These are phyloP conservation scores for Tridacna gigas DNA, from an alignment of 2,888 invertebrate genomes.

Conservation along the genomic window DNA sequence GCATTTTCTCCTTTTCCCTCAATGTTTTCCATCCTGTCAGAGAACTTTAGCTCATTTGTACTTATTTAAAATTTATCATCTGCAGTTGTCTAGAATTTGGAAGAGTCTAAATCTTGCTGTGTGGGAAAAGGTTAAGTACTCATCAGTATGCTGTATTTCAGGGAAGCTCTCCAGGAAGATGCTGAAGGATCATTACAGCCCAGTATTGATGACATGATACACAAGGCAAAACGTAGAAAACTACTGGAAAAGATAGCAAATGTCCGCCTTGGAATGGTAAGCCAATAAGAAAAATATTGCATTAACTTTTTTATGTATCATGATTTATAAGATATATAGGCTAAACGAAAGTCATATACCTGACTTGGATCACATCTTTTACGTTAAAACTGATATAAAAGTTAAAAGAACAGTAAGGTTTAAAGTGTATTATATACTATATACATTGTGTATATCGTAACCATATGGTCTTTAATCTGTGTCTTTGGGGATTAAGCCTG, in stretches of 20 bases:
- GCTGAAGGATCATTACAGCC: constrained; percentile 96
- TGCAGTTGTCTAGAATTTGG: not conserved
- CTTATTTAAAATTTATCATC: not conserved
- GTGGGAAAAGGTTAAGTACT: not conserved
- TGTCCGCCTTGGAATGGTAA: constrained; percentile 94
- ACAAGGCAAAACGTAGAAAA: constrained; percentile 91
- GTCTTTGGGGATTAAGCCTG: too few relatives aligned
- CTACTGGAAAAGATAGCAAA: constrained; percentile 86
- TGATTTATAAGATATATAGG: too few relatives aligned
- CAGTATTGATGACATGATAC: constrained; percentile 95
- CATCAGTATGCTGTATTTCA: constrained; percentile 65
- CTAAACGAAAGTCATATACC: too few relatives aligned
- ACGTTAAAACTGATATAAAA: too few relatives aligned
- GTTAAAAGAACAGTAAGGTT: too few relatives aligned
- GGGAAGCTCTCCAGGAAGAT: constrained; percentile 97
- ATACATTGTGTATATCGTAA: too few relatives aligned
- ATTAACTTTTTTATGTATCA: too few relatives aligned
- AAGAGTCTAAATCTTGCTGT: not conserved
- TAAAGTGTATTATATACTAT: too few relatives aligned
- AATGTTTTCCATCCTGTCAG: too few relatives aligned
- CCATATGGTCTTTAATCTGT: too few relatives aligned
- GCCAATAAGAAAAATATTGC: constrained; percentile 25
- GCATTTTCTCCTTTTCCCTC: constrained; percentile 16
- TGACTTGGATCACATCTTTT: too few relatives aligned
- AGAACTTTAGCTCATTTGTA: too few relatives aligned